Percentiles rank a stretch among this genome's conserved stretches.
phyloP scores from a whole-genome alignment of 2,797 vertebrate genomes.

The Enteromius afrohamiltoni region DNA sequence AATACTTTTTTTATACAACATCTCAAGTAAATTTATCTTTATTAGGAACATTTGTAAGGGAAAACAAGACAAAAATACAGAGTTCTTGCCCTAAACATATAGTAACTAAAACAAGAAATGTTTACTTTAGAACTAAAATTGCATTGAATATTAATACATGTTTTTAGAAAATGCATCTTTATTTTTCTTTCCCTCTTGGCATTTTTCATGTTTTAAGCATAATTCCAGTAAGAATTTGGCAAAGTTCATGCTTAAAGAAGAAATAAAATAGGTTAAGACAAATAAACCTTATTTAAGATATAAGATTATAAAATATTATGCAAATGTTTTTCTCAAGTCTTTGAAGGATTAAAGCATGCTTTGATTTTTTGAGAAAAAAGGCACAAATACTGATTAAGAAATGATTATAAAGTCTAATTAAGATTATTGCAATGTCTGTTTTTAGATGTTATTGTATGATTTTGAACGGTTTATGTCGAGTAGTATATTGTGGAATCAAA shows the following conservation, averaged over 20 bases:
- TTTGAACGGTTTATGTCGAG: neutral
- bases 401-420: constrained; percentile 11
- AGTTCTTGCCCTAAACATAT: neutral
- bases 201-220: neutral
- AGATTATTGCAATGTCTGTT: neutral
- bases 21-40: neutral
- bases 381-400: constrained; percentile 11
- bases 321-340: neutral
- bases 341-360: neutral
- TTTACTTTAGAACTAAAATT: neutral
- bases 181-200: neutral
- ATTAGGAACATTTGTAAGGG: neutral
- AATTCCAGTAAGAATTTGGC: neutral
- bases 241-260: neutral
- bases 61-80: neutral
- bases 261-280: constrained; percentile 7
- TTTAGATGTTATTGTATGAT: constrained; percentile 23
- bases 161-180: neutral
- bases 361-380: neutral
- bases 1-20: neutral
- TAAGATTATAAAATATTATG: neutral
- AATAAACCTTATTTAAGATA: neutral
- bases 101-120: neutral
- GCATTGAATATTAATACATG: no score
- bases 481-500: constrained; percentile 5